Conservation (phyloP, 64 coral and sea anemone genomes). For the Porites australiensis region DNA sequence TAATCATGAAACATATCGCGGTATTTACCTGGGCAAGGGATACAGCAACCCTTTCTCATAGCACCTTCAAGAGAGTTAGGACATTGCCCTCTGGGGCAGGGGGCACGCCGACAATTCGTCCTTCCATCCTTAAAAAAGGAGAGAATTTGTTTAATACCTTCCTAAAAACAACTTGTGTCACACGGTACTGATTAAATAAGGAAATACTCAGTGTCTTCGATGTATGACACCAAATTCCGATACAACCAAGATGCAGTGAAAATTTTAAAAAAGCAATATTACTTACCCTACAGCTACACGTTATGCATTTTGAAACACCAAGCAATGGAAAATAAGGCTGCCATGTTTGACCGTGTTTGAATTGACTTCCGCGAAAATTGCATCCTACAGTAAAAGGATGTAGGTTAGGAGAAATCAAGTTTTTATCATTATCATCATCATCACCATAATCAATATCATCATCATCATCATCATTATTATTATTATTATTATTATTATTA, state of each 20-base stretch:
- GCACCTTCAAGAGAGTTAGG: conserved; percentile 1
- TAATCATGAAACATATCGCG: too few species aligned
- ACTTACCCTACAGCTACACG: conserved; percentile 78
- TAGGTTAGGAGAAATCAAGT: not conserved
- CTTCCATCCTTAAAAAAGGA: conserved; percentile 21
- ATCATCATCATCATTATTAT: too few species aligned
- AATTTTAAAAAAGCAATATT: not conserved
- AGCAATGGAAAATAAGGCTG: conserved; percentile 70
- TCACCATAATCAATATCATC: too few species aligned
- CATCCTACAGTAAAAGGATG: conserved; percentile 37
- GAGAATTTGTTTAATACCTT: too few species aligned
- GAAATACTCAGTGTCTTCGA: too few species aligned
- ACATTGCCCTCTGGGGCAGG: conserved; percentile 55
- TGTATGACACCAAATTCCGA: too few species aligned
- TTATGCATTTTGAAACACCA: conserved; percentile 72
- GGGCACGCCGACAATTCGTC: conserved; percentile 2
- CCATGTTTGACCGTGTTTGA: conserved; percentile 71
- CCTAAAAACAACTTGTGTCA: too few species aligned
- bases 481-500: too few species aligned
- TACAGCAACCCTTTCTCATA: conserved; percentile 43
- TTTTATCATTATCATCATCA: not conserved
- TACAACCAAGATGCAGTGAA: not conserved
- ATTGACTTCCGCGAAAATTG: conserved; percentile 13
- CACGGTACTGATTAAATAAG: too few species aligned
- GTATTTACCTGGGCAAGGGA: conserved; percentile 41